Base-by-base conservation (phyloP, 2,888 invertebrate genomes). In the Hydriomena furcata region DNA sequence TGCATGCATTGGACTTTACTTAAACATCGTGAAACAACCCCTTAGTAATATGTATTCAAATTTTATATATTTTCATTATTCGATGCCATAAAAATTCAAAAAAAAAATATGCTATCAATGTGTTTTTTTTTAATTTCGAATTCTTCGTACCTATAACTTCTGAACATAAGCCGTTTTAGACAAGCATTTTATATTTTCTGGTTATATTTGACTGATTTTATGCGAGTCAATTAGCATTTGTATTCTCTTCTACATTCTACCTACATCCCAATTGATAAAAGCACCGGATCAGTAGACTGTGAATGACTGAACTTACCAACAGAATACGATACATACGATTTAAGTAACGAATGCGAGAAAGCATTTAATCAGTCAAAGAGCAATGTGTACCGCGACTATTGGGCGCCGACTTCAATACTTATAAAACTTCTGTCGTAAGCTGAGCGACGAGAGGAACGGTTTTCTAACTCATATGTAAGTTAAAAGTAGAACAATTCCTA, bases 381-480 rank as follows among this genome's bases (percentile, higher is more conserved):
- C 72, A 68, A 67, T 62, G 65, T 63, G 65, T 58, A 63, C 60
- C 55, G 68, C 75, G 75, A 64, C 73, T 65, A 57, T 44, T 51
- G 65, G 75, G 73, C 73, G 71, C 73, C 73, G 46, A 47, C 32
- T 36, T 28, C 37, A 60, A 57, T 37, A 51, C 63, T 65, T 67
- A 68, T 72, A 70, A 68, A 62, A 56, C 58, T 65, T 64, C 59
- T 54, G 58, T 8, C 12, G 6, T 24, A 36, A 40, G 41, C 51
- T 20, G 36, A 32, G 37, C 41, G 46, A 27, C 20, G 8, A 45
- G 20, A 24, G 17, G 13, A 24, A 17, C 41, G 12, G 2, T 17
- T 17, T 17, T n/a, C n/a, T n/a, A n/a, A n/a, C n/a, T n/a, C n/a
- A n/a, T n/a, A n/a, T n/a, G n/a, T n/a, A n/a, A n/a, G n/a, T n/a